Percentiles rank a stretch among this genome's conserved stretches.
Evolutionary conservation across 1,140 invertebrate genomes (phyloP).

Genomic region (Copidosoma floridanum): DNA sequence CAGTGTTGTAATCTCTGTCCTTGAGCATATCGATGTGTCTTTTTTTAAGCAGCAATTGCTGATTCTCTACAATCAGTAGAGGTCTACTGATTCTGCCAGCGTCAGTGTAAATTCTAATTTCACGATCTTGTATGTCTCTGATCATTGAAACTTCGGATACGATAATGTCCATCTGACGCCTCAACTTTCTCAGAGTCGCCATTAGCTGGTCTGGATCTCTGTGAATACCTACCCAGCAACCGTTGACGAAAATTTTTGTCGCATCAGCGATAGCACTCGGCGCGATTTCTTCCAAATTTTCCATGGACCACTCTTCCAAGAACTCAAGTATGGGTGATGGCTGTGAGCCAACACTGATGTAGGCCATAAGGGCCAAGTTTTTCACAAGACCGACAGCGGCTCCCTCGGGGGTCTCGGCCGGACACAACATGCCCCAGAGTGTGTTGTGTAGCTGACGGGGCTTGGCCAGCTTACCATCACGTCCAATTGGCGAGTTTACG

Average conservation of each 20-base stretch:
- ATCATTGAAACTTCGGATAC: constrained; percentile 41
- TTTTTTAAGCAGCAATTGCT: constrained; percentile 33
- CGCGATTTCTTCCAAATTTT: constrained; percentile 40
- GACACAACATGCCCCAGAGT: constrained; percentile 41
- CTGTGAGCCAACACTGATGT: constrained; percentile 40
- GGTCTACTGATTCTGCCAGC: constrained; percentile 42
- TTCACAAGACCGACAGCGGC: constrained; percentile 41
- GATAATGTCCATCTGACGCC: constrained; percentile 41
- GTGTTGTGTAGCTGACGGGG: constrained; percentile 43
- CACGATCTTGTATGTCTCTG: constrained; percentile 38
- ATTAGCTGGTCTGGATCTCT: constrained; percentile 41
- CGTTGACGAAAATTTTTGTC: constrained; percentile 41
- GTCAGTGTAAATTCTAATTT: constrained; percentile 42
- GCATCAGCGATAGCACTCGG: constrained; percentile 36
- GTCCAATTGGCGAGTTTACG: constrained; percentile 41
- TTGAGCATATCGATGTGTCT: constrained; percentile 35
- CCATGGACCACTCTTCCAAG: constrained; percentile 44
- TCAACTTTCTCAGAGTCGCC: constrained; percentile 37
- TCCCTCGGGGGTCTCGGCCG: constrained; percentile 40
- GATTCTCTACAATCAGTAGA: constrained; percentile 37
- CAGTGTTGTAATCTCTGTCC: constrained; percentile 29
- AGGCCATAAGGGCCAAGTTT: constrained; percentile 40
- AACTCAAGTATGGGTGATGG: constrained; percentile 41
- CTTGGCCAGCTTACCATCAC: constrained; percentile 40
- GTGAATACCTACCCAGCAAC: constrained; percentile 42